These are phyloP conservation scores for Octomys mimax DNA, from an alignment of 2,797 vertebrate species.

Conservation along the genomic window DNA sequence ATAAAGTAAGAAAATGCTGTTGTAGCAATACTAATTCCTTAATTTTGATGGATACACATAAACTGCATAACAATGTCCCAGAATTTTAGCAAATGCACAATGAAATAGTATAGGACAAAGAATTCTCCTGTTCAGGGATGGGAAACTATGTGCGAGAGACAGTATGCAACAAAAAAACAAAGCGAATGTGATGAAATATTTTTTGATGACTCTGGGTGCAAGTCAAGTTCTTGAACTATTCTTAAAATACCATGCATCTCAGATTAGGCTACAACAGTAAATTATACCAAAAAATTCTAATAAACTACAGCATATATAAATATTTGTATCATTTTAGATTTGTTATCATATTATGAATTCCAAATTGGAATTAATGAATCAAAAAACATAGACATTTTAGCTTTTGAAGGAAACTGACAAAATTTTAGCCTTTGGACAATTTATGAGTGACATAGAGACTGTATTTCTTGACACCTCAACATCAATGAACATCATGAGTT, in stretches of 20 bases:
- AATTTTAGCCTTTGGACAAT: conserved; percentile 27
- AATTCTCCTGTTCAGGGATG: neutral
- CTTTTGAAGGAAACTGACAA: conserved; percentile 46
- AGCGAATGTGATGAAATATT: neutral
- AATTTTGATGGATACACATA: neutral
- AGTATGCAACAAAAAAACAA: neutral
- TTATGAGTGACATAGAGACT: neutral
- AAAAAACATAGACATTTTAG: conserved; percentile 25
- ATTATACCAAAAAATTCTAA: conserved; percentile 2
- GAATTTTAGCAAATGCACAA: conserved; percentile 54
- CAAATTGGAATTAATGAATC: conserved; percentile 42
- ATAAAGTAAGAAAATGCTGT: neutral
- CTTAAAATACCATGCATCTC: conserved; percentile 11
- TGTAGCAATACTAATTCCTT: neutral
- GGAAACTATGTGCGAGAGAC: neutral
- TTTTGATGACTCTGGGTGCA: conserved; percentile 33
- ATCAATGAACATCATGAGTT: neutral
- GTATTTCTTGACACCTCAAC: neutral
- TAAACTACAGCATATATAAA: neutral
- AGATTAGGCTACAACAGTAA: neutral
- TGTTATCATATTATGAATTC: neutral
- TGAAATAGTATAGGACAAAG: conserved; percentile 2
- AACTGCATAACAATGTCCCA: conserved; percentile 13
- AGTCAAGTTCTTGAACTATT: neutral
- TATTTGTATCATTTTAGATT: conserved; percentile 25